Base-by-base conservation (phyloP, 30 jellyfish, hydroid and myxozoan genomes). In the Nemopilema nomurai region DNA sequence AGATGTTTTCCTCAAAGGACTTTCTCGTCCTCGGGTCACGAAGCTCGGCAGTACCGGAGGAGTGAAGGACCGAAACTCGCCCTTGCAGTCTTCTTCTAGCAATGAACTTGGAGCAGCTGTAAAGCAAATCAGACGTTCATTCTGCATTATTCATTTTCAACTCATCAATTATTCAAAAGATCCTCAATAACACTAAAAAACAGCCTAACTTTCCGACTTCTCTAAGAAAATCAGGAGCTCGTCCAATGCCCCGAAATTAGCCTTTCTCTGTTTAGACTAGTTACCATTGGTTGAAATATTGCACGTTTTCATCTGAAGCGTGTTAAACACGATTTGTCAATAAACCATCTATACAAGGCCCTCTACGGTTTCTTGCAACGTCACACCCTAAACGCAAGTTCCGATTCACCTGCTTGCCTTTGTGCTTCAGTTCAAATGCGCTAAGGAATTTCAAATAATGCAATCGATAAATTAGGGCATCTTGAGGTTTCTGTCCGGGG, bases 61-160 rank as follows among this genome's bases (percentile, higher is more conserved):
- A 73, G 87, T 84, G 84, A 84, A 84, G 30, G 93, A 8, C 4
- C 87, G 93, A 76, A 73, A 74, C 83, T 84, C 93, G 87, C 74
- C 82, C 68, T 74, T 84, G 82, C 51, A 62, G 77, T 75, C 71
- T 23, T 84, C 96, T 33, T 62, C 89, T 71, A 87, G 89, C 62
- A 90, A 72, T 13, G 86, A 76, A 32, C 32, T 78, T 75, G 90
- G 73, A 62, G 90, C 96, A 87, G 96, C 96, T 87, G 96, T 49
- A 63, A 76, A 71, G 66, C 66, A 79, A 84, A 87, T 87, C 96
- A 87, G 96, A 87, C 96, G 80, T 85, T 26, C 17, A 79, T 79
- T 72, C 30, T 87, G 91, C 87, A 87, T 87, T 51, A 87, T 87
- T 87, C 87, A 87, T 87, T 62, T 87, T 72, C 89, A 87, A 53